Evolutionary conservation across 1,140 invertebrate genomes (phyloP).

Genomic region (Maniola jurtina): DNA sequence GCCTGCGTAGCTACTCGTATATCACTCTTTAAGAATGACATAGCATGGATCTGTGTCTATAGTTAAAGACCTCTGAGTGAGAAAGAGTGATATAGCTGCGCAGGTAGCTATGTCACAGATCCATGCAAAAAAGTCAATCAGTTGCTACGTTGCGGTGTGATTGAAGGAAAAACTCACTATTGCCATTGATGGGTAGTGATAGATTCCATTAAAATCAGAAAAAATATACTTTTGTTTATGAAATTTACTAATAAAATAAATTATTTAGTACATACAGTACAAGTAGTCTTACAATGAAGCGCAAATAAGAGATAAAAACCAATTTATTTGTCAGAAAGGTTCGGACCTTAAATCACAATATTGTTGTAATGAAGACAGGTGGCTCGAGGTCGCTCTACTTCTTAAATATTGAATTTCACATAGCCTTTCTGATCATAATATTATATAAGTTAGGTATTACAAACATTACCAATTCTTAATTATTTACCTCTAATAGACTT

Average conservation of each 20-base stretch:
- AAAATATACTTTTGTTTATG: too few relatives aligned
- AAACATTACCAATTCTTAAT: not conserved
- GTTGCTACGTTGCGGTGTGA: too few relatives aligned
- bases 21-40: too few relatives aligned
- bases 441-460: not conserved
- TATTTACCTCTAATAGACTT: not conserved
- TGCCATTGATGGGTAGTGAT: too few relatives aligned
- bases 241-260: not conserved
- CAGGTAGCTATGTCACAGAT: too few relatives aligned
- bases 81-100: too few relatives aligned
- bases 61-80: too few relatives aligned
- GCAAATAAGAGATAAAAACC: not conserved
- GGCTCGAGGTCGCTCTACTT: not conserved
- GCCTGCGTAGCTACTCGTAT: too few relatives aligned
- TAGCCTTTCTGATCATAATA: not conserved
- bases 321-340: slow-evolving; percentile 5
- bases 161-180: too few relatives aligned
- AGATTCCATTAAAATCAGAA: too few relatives aligned
- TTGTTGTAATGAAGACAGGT: slow-evolving; percentile 13
- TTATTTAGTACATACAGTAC: not conserved
- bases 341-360: slow-evolving; percentile 11
- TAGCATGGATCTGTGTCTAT: too few relatives aligned
- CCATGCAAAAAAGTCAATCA: too few relatives aligned
- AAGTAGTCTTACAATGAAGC: not conserved
- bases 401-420: slow-evolving; percentile 11